phyloP scores from a whole-genome alignment of 2,888 invertebrate species.

The Nyleta sp. region DNA sequence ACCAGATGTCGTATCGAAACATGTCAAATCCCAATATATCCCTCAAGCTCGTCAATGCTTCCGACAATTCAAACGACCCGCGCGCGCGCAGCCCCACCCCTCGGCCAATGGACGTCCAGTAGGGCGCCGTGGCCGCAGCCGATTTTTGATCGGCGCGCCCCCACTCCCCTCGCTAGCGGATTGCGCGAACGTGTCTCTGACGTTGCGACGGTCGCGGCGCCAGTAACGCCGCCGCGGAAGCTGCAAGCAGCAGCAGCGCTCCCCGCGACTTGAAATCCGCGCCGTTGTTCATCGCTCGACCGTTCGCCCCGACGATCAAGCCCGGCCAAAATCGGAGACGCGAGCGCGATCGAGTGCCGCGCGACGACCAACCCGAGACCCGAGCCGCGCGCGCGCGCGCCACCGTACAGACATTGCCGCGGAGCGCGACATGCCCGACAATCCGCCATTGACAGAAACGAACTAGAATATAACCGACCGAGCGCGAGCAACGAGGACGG shows the following conservation, averaged over 20 bases:
- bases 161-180: slow-evolving; percentile 14
- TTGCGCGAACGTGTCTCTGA: slow-evolving; percentile 11
- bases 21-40: too few relatives aligned
- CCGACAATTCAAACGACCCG: too few relatives aligned
- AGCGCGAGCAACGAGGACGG: not conserved
- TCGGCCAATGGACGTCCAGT: too few relatives aligned
- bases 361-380: too few relatives aligned
- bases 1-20: too few relatives aligned
- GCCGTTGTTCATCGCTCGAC: slow-evolving; percentile 2
- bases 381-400: too few relatives aligned
- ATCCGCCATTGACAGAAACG: slow-evolving; percentile 36
- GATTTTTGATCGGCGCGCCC: slow-evolving; percentile 3
- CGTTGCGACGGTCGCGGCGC: slow-evolving; percentile 38
- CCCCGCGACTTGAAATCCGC: slow-evolving; percentile 4
- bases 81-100: too few relatives aligned
- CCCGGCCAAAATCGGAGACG: too few relatives aligned
- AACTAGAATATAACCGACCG: slow-evolving; percentile 9
- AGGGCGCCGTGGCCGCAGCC: too few relatives aligned
- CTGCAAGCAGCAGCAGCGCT: slow-evolving; percentile 58
- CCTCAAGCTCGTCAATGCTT: too few relatives aligned
- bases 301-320: not conserved
- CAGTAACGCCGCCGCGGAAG: slow-evolving; percentile 65
- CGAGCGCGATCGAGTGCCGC: too few relatives aligned
- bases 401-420: not conserved
- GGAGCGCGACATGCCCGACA: slow-evolving; percentile 16